Conservation (phyloP, 1,140 invertebrate genomes). For the Rhagoletis zephyria region DNA sequence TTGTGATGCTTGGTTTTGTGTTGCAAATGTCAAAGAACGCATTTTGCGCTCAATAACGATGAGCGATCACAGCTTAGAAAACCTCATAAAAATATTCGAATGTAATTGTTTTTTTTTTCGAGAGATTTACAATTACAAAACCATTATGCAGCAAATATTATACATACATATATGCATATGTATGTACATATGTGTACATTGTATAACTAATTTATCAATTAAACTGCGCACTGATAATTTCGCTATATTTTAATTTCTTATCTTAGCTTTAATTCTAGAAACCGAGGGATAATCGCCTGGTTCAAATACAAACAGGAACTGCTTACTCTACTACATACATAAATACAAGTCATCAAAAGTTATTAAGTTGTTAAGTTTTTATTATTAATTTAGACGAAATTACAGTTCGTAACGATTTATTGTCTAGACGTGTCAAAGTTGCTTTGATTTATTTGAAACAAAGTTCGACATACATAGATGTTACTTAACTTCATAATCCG, state of each 20-base stretch:
- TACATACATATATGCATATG: background rate
- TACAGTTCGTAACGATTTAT: background rate
- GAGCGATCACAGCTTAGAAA: background rate
- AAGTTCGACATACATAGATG: too few relatives aligned
- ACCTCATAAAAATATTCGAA: background rate
- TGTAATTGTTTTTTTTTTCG: background rate
- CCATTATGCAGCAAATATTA: background rate
- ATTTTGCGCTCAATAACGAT: background rate
- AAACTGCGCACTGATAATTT: background rate
- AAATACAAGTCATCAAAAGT: background rate
- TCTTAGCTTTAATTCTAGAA: background rate
- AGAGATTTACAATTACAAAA: too few relatives aligned
- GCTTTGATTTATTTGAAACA: too few relatives aligned
- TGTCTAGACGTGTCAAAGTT: too few relatives aligned
- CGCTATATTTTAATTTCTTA: background rate
- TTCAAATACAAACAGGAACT: background rate
- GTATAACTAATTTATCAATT: too few relatives aligned
- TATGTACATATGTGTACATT: background rate
- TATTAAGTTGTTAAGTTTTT: background rate
- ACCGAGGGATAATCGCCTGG: background rate
- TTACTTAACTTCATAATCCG: too few relatives aligned
- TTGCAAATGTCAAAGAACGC: conserved; percentile 2
- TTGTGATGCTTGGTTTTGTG: background rate
- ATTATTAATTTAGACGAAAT: background rate
- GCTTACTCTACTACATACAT: background rate